These are phyloP conservation scores for Pangasius mekongensis DNA, from an alignment of 2,797 vertebrate species.

Conservation along the genomic window DNA sequence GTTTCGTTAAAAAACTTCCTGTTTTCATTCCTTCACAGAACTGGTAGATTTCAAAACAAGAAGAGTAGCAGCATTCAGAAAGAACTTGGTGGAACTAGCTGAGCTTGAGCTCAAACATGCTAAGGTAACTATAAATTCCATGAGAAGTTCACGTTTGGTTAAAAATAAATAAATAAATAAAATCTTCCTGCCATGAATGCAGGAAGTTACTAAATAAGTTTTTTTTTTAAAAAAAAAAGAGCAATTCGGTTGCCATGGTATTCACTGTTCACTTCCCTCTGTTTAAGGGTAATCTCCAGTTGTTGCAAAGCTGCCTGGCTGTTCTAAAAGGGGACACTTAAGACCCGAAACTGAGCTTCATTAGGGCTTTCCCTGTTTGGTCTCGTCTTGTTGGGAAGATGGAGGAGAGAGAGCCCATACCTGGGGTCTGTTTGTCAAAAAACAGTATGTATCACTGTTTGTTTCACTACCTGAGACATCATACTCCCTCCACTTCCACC, in stretches of 20 bases:
- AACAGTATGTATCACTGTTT: slow-evolving; percentile 64
- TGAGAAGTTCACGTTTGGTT: background rate
- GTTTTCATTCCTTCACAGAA: slow-evolving; percentile 73
- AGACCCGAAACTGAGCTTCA: slow-evolving; percentile 67
- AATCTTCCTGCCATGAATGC: background rate
- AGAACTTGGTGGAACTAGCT: slow-evolving; percentile 98
- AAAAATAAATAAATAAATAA: background rate
- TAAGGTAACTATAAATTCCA: slow-evolving; percentile 79
- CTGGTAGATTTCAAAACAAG: slow-evolving; percentile 97
- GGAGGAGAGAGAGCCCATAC: slow-evolving; percentile 64
- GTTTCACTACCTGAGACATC: slow-evolving; percentile 69
- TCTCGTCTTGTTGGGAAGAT: slow-evolving; percentile 69
- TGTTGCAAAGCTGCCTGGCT: slow-evolving; percentile 94
- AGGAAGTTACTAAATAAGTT: no score
- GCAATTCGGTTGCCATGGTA: background rate
- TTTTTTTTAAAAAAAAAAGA: no score
- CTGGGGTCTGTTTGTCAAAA: slow-evolving; percentile 72
- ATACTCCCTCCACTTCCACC: slow-evolving; percentile 64
- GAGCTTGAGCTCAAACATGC: slow-evolving; percentile 98
- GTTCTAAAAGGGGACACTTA: slow-evolving; percentile 95
- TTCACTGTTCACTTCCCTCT: slow-evolving; percentile 42
- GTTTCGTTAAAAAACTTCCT: background rate
- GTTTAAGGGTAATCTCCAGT: slow-evolving; percentile 93
- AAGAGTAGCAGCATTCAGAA: slow-evolving; percentile 96
- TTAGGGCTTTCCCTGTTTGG: slow-evolving; percentile 82